These are phyloP conservation scores for Rhabdomys pumilio DNA, from an alignment of 2,797 vertebrate genomes.

Conservation along the genomic window DNA sequence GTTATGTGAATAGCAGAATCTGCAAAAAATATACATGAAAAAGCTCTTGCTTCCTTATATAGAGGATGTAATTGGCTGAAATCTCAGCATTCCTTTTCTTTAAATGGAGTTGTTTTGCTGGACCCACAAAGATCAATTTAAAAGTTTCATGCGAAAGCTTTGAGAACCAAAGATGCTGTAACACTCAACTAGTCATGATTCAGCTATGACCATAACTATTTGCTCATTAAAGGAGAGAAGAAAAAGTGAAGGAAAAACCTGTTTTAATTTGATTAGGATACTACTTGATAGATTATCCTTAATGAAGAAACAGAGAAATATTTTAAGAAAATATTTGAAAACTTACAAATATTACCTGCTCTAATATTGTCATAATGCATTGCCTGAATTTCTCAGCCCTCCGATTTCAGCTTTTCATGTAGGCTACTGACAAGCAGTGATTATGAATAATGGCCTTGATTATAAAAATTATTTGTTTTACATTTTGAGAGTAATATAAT, in stretches of 20 bases:
- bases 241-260: neutral
- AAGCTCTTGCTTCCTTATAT: neutral
- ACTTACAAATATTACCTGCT: neutral
- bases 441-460: neutral
- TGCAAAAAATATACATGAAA: neutral
- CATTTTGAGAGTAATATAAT: neutral
- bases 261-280: neutral
- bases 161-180: neutral
- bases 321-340: constrained; percentile 4
- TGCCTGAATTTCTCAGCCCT: neutral
- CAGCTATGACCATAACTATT: neutral
- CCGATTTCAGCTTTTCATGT: neutral
- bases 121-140: neutral
- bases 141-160: neutral
- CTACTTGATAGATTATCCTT: neutral
- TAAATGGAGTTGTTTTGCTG: neutral
- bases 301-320: neutral
- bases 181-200: neutral
- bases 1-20: neutral
- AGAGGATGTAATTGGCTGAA: neutral
- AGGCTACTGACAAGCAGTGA: neutral
- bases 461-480: neutral
- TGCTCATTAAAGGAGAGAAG: neutral
- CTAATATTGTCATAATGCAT: neutral
- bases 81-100: neutral